Percentiles rank a stretch among this genome's conserved stretches.
These are phyloP conservation scores for Cherax destructor DNA, from an alignment of 1,140 invertebrate genomes.

Conservation along the genomic window DNA sequence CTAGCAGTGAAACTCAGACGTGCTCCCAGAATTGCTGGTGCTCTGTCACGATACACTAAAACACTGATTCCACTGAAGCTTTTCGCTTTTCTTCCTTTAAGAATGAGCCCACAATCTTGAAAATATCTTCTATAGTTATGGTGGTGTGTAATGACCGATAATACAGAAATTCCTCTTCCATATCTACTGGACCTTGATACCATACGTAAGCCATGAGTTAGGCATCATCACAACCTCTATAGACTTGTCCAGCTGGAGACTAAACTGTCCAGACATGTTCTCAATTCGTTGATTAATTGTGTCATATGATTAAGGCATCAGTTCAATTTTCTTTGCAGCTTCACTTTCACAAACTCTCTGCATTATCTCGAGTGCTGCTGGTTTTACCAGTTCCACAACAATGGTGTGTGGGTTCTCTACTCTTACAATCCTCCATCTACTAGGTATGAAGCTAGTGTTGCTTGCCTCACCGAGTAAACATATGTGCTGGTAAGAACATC, in stretches of 20 bases:
- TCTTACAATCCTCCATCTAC: slow-evolving; percentile 31
- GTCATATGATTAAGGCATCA: slow-evolving; percentile 1
- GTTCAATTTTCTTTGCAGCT: too few species aligned
- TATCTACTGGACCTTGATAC: slow-evolving; percentile 33
- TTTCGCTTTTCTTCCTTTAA: too few species aligned
- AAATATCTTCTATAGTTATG: slow-evolving; percentile 19
- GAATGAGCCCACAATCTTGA: too few species aligned
- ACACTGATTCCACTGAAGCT: too few species aligned
- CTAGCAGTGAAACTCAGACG: slow-evolving; percentile 14
- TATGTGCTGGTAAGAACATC: too few species aligned
- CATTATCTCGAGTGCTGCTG: too few species aligned
- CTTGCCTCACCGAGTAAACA: not conserved
- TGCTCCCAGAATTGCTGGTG: slow-evolving; percentile 24
- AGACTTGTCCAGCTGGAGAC: slow-evolving; percentile 32
- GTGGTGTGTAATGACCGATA: slow-evolving; percentile 34
- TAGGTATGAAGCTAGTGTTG: not conserved
- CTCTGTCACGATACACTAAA: too few species aligned
- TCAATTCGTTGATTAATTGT: too few species aligned
- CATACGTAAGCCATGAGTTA: slow-evolving; percentile 40
- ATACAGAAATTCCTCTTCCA: too few species aligned
- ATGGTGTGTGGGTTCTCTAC: slow-evolving; percentile 26
- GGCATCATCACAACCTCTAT: slow-evolving; percentile 45
- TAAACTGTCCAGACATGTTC: too few species aligned
- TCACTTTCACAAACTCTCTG: too few species aligned
- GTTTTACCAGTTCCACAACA: slow-evolving; percentile 40